Percentiles rank a stretch among this genome's conserved stretches.
phyloP scores from a whole-genome alignment of 2,797 vertebrate genomes.

The Aselliscus stoliczkanus region DNA sequence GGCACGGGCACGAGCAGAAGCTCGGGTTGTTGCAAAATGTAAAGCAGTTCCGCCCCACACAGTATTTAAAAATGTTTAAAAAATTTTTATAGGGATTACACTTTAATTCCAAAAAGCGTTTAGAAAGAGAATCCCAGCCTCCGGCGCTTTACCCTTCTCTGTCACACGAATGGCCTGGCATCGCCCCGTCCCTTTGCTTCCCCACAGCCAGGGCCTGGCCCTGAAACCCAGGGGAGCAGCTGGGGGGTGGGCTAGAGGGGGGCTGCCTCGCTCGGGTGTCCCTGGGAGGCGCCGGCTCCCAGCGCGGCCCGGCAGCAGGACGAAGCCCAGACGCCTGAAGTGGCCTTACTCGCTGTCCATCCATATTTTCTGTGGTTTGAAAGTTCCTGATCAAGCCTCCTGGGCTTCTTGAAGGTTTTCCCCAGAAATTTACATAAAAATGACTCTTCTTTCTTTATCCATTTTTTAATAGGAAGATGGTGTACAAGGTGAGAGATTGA shows the following conservation, averaged over 20 bases:
- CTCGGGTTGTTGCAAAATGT: rapidly evolving
- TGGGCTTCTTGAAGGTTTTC: background rate
- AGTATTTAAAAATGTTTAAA: background rate
- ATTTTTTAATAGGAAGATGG: no score
- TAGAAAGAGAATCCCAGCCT: background rate
- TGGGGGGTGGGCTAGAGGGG: no score
- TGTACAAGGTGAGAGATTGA: rapidly evolving
- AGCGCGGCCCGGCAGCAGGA: rapidly evolving
- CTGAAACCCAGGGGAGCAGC: no score
- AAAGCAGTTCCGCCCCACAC: background rate
- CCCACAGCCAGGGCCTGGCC: background rate
- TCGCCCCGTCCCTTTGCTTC: background rate
- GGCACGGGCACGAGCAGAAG: rapidly evolving
- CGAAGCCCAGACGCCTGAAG: background rate
- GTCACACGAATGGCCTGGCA: background rate
- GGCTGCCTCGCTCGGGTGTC: background rate
- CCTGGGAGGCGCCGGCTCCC: no score
- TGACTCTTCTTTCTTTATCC: rapidly evolving
- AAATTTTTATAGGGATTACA: background rate
- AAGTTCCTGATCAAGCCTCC: background rate
- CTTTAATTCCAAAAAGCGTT: background rate
- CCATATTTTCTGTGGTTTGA: no score
- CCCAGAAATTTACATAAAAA: background rate
- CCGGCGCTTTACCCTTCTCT: rapidly evolving
- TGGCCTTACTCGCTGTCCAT: rapidly evolving